phyloP scores from a whole-genome alignment of 2,797 vertebrate species.

The Dipus sagitta region DNA sequence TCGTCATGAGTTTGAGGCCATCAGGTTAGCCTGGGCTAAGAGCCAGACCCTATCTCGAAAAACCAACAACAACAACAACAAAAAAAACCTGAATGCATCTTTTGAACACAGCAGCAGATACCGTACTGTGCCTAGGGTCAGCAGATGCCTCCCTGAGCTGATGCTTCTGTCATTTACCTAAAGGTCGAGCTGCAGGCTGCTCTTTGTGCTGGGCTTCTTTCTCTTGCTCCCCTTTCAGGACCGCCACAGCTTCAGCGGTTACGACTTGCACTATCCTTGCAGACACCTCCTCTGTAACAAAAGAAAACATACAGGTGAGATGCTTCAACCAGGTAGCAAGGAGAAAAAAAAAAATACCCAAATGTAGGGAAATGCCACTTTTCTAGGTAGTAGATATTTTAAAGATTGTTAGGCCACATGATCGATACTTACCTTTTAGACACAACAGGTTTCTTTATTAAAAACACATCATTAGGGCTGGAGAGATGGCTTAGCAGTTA shows the following conservation, averaged over 20 bases:
- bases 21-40: too few species aligned
- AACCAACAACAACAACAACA: too few species aligned
- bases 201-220: constrained; percentile 92
- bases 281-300: constrained; percentile 97
- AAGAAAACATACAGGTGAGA: constrained; percentile 77
- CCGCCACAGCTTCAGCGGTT: constrained; percentile 98
- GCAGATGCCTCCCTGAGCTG: background rate
- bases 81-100: background rate
- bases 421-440: too few species aligned
- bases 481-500: too few species aligned
- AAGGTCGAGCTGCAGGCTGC: constrained; percentile 88
- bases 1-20: too few species aligned
- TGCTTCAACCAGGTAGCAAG: background rate
- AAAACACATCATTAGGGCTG: too few species aligned
- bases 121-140: background rate
- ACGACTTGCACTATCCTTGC: constrained; percentile 99
- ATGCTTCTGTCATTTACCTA: constrained; percentile 87
- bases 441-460: too few species aligned
- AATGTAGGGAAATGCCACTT: background rate
- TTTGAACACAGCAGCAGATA: background rate
- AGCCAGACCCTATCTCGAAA: too few species aligned
- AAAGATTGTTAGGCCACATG: background rate
- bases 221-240: constrained; percentile 97
- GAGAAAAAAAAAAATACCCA: background rate
- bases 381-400: background rate